Conservation (phyloP, 2,888 invertebrate genomes). For the Sipha maydis region DNA sequence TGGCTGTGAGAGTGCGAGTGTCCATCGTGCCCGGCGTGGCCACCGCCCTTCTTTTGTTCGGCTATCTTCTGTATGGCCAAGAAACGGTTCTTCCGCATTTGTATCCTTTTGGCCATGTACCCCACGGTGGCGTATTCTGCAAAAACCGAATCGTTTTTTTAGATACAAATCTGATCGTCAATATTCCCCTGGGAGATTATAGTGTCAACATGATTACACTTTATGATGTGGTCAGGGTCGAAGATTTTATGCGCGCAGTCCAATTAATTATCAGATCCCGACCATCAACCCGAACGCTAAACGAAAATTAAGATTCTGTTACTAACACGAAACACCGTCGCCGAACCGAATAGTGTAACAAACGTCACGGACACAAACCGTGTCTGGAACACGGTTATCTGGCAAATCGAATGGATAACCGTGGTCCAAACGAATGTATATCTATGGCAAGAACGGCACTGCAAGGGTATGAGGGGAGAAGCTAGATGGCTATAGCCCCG, state of each 20-base stretch:
- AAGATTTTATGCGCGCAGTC: no score
- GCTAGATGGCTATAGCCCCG: no score
- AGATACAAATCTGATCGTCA: background rate
- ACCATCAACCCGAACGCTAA: no score
- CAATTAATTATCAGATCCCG: no score
- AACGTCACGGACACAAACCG: no score
- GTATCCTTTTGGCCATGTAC: constrained; percentile 96
- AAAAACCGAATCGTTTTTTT: constrained; percentile 65
- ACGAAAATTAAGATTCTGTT: background rate
- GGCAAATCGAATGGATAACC: no score
- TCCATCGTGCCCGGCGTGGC: constrained; percentile 74
- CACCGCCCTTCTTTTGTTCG: constrained; percentile 81
- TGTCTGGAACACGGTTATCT: no score
- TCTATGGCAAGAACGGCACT: no score
- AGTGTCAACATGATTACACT: background rate
- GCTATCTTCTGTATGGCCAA: constrained; percentile 91
- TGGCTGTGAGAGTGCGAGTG: constrained; percentile 70
- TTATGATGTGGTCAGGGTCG: no score
- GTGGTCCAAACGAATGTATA: no score
- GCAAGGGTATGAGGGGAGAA: no score
- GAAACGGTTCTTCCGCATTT: constrained; percentile 94
- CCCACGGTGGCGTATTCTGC: constrained; percentile 97
- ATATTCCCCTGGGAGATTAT: background rate
- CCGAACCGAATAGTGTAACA: no score
- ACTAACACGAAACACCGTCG: background rate